Percentiles rank a stretch among this genome's conserved stretches.
Conservation (phyloP, 2,113 vertebrate genomes). For the Centrocercus urophasianus region DNA sequence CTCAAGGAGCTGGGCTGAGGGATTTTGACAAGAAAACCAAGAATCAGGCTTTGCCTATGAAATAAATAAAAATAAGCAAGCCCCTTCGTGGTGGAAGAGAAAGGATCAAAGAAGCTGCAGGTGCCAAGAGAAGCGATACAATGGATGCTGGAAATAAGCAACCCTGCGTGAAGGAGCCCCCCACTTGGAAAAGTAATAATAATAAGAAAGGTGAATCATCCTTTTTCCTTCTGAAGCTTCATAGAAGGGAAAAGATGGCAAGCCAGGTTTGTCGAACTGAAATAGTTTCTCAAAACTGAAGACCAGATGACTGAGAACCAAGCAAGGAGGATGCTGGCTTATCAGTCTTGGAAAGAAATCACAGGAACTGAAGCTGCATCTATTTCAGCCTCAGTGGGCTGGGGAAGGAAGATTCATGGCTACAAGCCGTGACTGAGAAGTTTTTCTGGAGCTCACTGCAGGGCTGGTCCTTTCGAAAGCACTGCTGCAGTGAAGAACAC, state of each 20-base stretch:
- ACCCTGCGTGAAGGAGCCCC: background rate
- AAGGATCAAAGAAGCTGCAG: background rate
- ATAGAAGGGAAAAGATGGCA: constrained; percentile 25
- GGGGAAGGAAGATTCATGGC: constrained; percentile 29
- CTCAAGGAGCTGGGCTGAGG: constrained; percentile 7
- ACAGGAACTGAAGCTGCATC: constrained; percentile 28
- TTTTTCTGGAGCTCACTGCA: background rate
- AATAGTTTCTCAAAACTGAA: constrained; percentile 36
- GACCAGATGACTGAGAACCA: constrained; percentile 43
- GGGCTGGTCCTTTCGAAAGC: background rate
- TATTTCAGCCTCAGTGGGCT: constrained; percentile 24
- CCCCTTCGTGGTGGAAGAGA: background rate
- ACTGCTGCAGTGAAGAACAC: fast-evolving
- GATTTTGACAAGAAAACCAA: constrained; percentile 15
- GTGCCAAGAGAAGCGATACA: background rate
- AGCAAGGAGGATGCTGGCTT: constrained; percentile 27
- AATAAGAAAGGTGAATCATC: background rate
- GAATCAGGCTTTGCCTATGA: background rate
- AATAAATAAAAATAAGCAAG: constrained; percentile 33
- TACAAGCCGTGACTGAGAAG: constrained; percentile 34
- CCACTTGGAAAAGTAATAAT: background rate
- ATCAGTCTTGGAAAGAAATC: constrained; percentile 48
- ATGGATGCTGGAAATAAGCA: background rate
- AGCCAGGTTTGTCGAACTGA: constrained; percentile 15
- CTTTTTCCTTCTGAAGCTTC: background rate